phyloP scores from a whole-genome alignment of 2,113 vertebrate genomes.

The Lycaon pictus region DNA sequence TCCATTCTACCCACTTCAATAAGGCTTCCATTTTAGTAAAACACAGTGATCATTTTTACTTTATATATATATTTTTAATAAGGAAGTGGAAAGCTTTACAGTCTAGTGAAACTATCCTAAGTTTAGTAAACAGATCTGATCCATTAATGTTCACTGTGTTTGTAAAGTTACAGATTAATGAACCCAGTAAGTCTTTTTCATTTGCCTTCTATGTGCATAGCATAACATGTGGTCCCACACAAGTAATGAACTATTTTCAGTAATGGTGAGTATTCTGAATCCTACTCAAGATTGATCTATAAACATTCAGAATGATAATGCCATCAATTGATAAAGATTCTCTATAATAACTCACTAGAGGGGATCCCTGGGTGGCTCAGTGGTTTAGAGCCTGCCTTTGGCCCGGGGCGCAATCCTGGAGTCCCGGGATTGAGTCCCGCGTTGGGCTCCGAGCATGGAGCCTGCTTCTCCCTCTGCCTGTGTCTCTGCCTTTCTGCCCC shows the following conservation, averaged over 20 bases:
- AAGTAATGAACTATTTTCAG: slow-evolving; percentile 49
- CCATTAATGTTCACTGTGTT: not conserved
- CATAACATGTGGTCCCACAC: not conserved
- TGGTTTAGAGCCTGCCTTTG: no score
- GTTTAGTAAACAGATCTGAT: not conserved
- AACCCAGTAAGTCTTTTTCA: not conserved
- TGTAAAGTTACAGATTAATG: not conserved
- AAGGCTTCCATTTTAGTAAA: not conserved
- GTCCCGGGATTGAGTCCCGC: no score
- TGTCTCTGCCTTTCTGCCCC: no score
- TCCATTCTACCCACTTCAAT: not conserved
- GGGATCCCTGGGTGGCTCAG: no score
- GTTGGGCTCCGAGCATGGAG: no score
- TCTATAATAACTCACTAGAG: slow-evolving; percentile 55
- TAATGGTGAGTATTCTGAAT: slow-evolving; percentile 43
- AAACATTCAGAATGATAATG: slow-evolving; percentile 64
- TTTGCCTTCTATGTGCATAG: not conserved
- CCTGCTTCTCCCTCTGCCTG: no score
- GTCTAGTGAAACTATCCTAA: not conserved
- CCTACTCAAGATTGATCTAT: slow-evolving; percentile 42
- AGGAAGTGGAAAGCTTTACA: not conserved
- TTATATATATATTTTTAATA: not conserved
- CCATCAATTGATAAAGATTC: slow-evolving; percentile 59
- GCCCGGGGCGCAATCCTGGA: no score
- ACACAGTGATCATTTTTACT: not conserved